Base-by-base conservation (phyloP, 2,888 invertebrate species). In the Empis livida region DNA sequence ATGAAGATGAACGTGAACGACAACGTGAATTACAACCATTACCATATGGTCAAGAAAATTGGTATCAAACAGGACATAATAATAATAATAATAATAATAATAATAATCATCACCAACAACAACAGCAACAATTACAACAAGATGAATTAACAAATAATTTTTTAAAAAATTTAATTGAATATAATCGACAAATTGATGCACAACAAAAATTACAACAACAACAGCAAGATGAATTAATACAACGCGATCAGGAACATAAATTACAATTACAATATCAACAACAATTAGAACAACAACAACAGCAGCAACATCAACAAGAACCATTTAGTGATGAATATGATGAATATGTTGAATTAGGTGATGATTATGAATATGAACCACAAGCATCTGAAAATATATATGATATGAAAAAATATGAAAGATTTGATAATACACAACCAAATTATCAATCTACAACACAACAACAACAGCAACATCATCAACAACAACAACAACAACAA, bases 91-190 rank as follows among this genome's bases (percentile, higher is more conserved):
- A 50, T 14, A 50, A 50, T 14, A 16, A 48, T 67, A 50, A 52
- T 10, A 50, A 50, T 14, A 50, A 50, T 14, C 14, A 48, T 13
- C 49, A 70, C 71, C 50, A 65, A 68, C 41, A 73, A 73, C 57
- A 70, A 71, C 50, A 65, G 68, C 41, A 73, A 73, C 57, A 70
- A 71, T 50, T 64, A 68, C 41, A 73, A 73, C 65, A 72, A 68
- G 63, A 74, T 71, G 61, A 51, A 35, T 44, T 52, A 23, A 56
- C 53, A 20, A 57, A 54, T 42, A 55, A 55, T 45, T 59, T 82
- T 62, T 70, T 82, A 47, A 77, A 80, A 58, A 82, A 82, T 60
- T 67, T 81, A 51, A 79, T 80, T 55, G 71, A 79, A 53, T 76
- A 79, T 2, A 79, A 80, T 63, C 49, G 53, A 32, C 52, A 57